Base-by-base conservation (phyloP, 37 sponge, comb jelly and placozoan species). In the Agelas oroides region DNA sequence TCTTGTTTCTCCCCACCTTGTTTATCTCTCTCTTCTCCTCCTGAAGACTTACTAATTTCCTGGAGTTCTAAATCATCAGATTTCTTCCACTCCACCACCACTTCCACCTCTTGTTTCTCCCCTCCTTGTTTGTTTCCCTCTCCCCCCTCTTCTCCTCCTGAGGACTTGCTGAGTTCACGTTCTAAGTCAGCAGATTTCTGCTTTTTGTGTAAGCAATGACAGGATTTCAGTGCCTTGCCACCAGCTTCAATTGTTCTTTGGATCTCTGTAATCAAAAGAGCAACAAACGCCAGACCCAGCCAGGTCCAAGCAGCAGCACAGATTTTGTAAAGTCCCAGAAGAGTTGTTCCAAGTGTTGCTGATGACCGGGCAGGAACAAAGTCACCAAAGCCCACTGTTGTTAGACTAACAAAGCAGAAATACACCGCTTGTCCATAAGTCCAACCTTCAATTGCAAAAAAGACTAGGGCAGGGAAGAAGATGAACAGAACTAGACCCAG, bases 331-430 rank as follows among this genome's bases (percentile, higher is more conserved):
- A 88, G 5, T 13, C 28, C 78, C 20, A 37, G 54, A 15, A 36
- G 14, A 20, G 55, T 25, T 1, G 30, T 37, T 0, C 18, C 37
- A 25, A 19, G 30, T 19, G 59, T 56, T 5, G 34, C 41, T 12
- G 53, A 53, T 2, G 67, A 53, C 41, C 53, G 58, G 27, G 66
- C 83, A 32, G 95, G 87, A 16, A 93, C 83, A 77, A 88, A 93
- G 67, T 96, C 96, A 25, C 96, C 96, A 81, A 96, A 96, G 0
- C 96, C 96, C 27, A 96, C 87, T 15, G 96, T 96, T n/a, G 94
- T 89, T 17, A 96, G 73, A 3, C 93, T 84, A 20, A 96, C 80
- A 31, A 90, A 83, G 3, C 69, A 54, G 79, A 53, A 96, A 55
- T 96, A 96, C 15, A 90, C 18, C 14, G 75, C 35, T n/a, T 93